These are phyloP conservation scores for Aramus guarauna DNA, from an alignment of 2,113 vertebrate genomes.

Conservation along the genomic window DNA sequence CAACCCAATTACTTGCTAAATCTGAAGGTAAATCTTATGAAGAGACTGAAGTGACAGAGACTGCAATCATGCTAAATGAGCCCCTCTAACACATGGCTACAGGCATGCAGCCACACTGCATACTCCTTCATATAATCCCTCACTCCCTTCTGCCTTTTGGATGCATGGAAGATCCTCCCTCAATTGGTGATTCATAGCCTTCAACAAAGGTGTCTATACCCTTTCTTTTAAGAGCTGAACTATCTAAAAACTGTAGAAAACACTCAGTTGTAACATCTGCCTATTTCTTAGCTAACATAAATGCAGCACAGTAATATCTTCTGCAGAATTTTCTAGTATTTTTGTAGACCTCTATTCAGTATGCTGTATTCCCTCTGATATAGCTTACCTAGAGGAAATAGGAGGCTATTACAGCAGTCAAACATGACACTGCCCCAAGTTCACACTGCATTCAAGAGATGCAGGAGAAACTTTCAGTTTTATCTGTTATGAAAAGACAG, in stretches of 20 bases:
- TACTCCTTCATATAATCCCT: background rate
- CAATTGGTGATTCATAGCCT: background rate
- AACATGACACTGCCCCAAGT: background rate
- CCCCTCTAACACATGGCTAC: background rate
- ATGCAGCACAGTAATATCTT: background rate
- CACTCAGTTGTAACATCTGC: background rate
- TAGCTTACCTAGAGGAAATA: background rate
- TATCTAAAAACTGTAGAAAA: background rate
- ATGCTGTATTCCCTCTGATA: background rate
- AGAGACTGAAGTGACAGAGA: background rate
- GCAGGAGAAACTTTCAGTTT: background rate
- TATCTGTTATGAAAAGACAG: background rate
- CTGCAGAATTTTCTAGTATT: background rate
- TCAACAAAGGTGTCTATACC: background rate
- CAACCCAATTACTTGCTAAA: background rate
- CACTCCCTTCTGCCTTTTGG: background rate
- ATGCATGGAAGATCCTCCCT: background rate
- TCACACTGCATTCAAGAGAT: background rate
- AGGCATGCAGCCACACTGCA: background rate
- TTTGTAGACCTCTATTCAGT: background rate
- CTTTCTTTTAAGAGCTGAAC: background rate
- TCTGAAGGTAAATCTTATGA: background rate
- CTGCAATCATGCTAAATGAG: rapidly evolving
- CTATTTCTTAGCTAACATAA: background rate
- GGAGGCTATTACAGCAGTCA: background rate